Evolutionary conservation across 2,113 vertebrate species (phyloP), one percentile per base, ranked within the genome.

Genomic region (Balaeniceps rex): DNA sequence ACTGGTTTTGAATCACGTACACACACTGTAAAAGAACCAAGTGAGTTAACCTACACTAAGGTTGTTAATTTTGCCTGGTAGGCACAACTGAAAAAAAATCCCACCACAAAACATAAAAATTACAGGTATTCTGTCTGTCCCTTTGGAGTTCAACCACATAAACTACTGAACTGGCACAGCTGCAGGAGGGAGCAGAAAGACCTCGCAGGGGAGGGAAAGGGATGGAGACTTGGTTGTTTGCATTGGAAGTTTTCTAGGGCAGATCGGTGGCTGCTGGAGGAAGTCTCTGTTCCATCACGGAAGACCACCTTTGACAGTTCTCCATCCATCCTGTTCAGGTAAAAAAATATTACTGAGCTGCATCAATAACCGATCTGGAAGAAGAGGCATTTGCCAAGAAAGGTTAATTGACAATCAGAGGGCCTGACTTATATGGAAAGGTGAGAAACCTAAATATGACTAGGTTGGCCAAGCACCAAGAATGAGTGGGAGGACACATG

Each of bases 51-150:
- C 23, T 84, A 75, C 33, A 47, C 83, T 71, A 31, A 14, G 38
- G n/a, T n/a, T 81, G 58, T 83, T 96, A 95, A 84, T 88, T 95
- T 91, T 91, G 42, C 83, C 83, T 81, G 31, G 46, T 51, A 90
- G 85, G 68, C 33, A 94, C 46, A 92, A 31, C 10, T 54, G 33
- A 46, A 77, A 72, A 89, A 70, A 92, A 49, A 51, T 17, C 14
- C 29, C 18, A 29, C 49, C 34, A 61, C 65, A 70, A 90, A 93
- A 51, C 21, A 58, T 54, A 86, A 92, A 83, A 90, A 66, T 57
- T 58, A 61, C 10, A 46, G 14, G 36, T 86, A 60, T 69, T 83
- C 64, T 61, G 4, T 57, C 34, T 5, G 3, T 77, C 42, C 40
- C 69, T 91, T 80, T 1, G 4, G 64, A 94, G 14, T 63, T 87